These are phyloP conservation scores for Hydrophis major DNA, from an alignment of 2,797 vertebrate genomes.

Conservation along the genomic window DNA sequence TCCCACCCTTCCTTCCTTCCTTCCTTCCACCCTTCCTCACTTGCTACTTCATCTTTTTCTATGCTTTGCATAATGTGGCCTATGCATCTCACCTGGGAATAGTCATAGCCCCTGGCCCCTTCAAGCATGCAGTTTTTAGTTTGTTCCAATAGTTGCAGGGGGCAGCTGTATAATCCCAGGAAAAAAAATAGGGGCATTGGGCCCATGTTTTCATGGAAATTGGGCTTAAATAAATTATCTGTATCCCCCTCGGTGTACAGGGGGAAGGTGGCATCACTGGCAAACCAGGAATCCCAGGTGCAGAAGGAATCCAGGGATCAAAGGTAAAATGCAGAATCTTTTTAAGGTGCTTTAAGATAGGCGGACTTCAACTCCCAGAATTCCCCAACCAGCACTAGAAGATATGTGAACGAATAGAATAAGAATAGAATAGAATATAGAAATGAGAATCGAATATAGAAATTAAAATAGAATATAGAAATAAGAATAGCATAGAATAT, in stretches of 20 bases:
- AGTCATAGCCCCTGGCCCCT: not conserved
- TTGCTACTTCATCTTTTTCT: not conserved
- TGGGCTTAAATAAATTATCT: not conserved
- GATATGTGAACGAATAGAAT: no score
- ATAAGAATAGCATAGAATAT: no score
- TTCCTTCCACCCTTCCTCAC: accelerated
- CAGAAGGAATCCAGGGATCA: not conserved
- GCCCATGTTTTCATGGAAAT: not conserved
- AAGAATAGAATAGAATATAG: no score
- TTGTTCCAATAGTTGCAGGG: not conserved
- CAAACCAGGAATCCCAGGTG: not conserved
- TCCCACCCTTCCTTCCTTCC: not conserved
- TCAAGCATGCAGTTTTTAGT: not conserved
- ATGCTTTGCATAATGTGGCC: not conserved
- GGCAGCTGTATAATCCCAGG: no score
- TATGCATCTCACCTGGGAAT: not conserved
- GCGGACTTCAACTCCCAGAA: not conserved
- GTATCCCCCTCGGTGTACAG: not conserved
- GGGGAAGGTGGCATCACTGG: not conserved
- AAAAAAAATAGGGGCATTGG: not conserved
- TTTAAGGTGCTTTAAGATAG: not conserved
- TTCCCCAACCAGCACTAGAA: not conserved
- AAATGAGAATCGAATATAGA: no score
- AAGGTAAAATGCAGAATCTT: not conserved
- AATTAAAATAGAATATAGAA: no score